These are phyloP conservation scores for Heterotilapia buettikoferi DNA, from an alignment of 2,113 vertebrate genomes.

Conservation along the genomic window DNA sequence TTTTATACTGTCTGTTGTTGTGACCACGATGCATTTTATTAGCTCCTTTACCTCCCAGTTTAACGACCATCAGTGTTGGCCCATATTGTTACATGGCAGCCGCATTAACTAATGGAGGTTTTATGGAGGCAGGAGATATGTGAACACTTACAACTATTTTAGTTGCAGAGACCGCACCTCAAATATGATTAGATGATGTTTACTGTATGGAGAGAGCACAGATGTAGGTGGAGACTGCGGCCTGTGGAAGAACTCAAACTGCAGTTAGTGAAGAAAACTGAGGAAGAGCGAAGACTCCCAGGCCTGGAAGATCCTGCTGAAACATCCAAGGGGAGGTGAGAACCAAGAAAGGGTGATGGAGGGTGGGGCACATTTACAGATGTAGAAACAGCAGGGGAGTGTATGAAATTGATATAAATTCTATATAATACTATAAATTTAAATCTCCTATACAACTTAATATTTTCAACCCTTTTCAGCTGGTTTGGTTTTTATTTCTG, in stretches of 20 bases:
- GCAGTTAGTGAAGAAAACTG: neutral
- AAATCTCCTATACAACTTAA: neutral
- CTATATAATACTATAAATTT: neutral
- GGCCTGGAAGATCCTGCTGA: neutral
- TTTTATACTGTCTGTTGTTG: neutral
- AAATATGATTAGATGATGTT: neutral
- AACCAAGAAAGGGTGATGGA: neutral
- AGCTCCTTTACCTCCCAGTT: neutral
- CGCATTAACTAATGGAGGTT: neutral
- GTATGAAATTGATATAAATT: neutral
- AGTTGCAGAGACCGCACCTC: neutral
- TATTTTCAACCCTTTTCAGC: neutral
- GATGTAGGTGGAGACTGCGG: neutral
- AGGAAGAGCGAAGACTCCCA: neutral
- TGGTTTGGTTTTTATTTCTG: neutral
- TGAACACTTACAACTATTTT: neutral
- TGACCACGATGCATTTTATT: neutral
- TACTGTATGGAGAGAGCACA: neutral
- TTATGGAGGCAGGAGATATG: neutral
- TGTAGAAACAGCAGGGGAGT: neutral
- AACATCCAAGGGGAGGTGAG: neutral
- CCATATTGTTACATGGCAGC: neutral
- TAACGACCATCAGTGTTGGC: neutral
- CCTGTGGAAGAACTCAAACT: neutral
- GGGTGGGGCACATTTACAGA: neutral